These are phyloP conservation scores for Amazona vittata DNA, from an alignment of 2,113 vertebrate species.

Conservation along the genomic window DNA sequence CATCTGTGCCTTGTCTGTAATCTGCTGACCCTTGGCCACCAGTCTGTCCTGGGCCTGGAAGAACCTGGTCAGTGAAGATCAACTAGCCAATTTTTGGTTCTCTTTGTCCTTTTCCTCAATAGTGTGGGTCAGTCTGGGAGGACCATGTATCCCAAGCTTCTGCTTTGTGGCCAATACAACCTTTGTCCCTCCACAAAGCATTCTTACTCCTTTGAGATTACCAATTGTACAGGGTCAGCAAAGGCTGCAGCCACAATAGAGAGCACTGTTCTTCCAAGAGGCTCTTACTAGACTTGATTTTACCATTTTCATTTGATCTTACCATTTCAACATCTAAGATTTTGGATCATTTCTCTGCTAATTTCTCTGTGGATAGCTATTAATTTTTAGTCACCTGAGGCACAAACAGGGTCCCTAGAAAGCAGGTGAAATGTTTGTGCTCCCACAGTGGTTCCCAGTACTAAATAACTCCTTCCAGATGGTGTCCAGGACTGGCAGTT, in stretches of 20 bases:
- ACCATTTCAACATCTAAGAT: background rate
- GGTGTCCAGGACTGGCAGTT: background rate
- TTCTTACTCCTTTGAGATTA: background rate
- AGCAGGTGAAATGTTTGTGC: background rate
- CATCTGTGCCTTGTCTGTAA: background rate
- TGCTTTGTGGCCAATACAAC: background rate
- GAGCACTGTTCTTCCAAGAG: background rate
- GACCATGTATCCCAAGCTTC: background rate
- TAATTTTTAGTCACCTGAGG: background rate
- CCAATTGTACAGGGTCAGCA: background rate
- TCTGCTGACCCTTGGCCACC: background rate
- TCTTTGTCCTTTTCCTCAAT: background rate
- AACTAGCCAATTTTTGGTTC: background rate
- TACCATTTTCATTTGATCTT: background rate
- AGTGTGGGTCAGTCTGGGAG: background rate
- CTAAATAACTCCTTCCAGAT: background rate
- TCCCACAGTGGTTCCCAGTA: fast-evolving
- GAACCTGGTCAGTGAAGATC: background rate
- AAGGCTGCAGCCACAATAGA: background rate
- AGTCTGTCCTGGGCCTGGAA: background rate
- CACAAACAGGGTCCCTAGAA: background rate
- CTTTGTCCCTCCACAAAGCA: background rate
- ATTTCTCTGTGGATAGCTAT: background rate
- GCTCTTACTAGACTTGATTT: background rate
- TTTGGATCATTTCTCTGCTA: background rate